These are phyloP conservation scores for Columba livia DNA, from an alignment of 2,113 vertebrate genomes.

Conservation along the genomic window DNA sequence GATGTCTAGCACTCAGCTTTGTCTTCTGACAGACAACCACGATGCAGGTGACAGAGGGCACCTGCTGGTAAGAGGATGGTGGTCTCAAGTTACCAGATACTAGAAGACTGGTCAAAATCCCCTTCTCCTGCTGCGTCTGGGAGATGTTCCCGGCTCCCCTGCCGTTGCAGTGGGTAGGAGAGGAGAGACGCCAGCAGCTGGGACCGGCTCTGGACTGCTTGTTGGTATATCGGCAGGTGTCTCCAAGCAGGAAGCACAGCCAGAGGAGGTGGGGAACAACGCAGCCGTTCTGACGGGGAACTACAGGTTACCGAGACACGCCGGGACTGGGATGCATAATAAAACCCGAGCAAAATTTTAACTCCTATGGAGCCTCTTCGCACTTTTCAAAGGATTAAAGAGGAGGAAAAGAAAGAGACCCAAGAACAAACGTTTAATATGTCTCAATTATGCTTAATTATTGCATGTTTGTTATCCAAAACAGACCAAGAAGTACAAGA, in stretches of 20 bases:
- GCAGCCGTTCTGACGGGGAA: not conserved
- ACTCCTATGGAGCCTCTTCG: not conserved
- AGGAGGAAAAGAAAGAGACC: not conserved
- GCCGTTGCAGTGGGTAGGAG: not conserved
- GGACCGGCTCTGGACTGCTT: not conserved
- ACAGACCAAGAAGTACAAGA: not conserved
- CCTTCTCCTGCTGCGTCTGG: not conserved
- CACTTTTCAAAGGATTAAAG: not conserved
- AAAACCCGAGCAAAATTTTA: slow-evolving; percentile 8
- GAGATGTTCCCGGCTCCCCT: not conserved
- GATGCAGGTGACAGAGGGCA: slow-evolving; percentile 26
- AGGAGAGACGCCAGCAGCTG: not conserved
- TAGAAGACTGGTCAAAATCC: not conserved
- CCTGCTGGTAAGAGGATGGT: not conserved
- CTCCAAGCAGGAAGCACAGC: not conserved
- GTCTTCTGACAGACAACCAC: slow-evolving; percentile 8
- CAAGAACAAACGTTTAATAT: not conserved
- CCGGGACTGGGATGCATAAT: not conserved
- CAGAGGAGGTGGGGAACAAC: not conserved
- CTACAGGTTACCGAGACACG: not conserved
- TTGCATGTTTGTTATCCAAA: not conserved
- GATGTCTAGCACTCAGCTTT: slow-evolving; percentile 42
- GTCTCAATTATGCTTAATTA: not conserved
- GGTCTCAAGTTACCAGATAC: not conserved
- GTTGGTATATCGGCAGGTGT: slow-evolving; percentile 27